Conservation (phyloP, 2,888 invertebrate species). For the Dioctria linearis region DNA sequence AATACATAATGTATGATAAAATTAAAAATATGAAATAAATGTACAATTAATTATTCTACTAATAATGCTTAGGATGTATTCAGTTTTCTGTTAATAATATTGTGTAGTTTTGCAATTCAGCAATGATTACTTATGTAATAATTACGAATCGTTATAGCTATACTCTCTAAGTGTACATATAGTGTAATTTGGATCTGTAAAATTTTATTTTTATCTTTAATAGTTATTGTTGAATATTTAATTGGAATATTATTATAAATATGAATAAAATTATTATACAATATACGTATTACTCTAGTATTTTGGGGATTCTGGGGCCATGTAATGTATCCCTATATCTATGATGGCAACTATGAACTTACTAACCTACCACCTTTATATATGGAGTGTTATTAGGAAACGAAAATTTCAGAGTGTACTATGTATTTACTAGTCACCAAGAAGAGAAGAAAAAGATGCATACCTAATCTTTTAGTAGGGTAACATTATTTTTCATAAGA, state of each 20-base stretch:
- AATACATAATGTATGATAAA: slow-evolving; percentile 9
- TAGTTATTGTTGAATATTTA: slow-evolving; percentile 52
- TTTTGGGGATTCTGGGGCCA: no score
- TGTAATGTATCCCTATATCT: no score
- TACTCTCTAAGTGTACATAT: slow-evolving; percentile 33
- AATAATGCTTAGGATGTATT: neutral
- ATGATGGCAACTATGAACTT: no score
- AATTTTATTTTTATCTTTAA: slow-evolving; percentile 50
- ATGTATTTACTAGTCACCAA: no score
- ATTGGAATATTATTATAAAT: slow-evolving; percentile 14
- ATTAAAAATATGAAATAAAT: slow-evolving; percentile 7
- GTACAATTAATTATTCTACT: slow-evolving; percentile 10
- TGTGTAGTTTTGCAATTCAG: neutral
- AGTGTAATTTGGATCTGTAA: slow-evolving; percentile 35
- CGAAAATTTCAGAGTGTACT: no score
- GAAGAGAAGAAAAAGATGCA: no score
- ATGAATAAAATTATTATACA: slow-evolving; percentile 17
- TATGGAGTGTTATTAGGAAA: no score
- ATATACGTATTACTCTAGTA: no score
- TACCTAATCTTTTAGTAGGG: no score
- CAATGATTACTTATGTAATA: slow-evolving; percentile 8
- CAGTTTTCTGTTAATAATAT: slow-evolving; percentile 1
- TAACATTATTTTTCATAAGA: no score
- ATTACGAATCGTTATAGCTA: slow-evolving; percentile 43
- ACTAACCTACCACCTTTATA: no score